These are phyloP conservation scores for Cryptomyrus ogoouensis DNA, from an alignment of 2,113 vertebrate genomes.

Conservation along the genomic window DNA sequence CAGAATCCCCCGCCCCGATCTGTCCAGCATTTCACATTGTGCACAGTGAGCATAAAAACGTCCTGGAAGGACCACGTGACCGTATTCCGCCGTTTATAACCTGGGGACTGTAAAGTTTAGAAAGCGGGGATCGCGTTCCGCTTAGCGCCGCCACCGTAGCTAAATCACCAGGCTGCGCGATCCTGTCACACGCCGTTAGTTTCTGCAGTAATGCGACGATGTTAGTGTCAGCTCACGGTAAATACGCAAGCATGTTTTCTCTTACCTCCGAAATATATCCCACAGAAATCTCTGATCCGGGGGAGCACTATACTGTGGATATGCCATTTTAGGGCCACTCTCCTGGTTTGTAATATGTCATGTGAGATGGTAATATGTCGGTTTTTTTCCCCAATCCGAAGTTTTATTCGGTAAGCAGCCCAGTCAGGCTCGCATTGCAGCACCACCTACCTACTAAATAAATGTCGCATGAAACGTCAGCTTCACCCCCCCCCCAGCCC, in stretches of 20 bases:
- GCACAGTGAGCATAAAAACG: background rate
- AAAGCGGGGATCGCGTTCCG: background rate
- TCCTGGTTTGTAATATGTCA: constrained; percentile 14
- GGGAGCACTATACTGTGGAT: constrained; percentile 44
- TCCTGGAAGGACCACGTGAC: background rate
- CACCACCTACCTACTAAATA: constrained; percentile 3
- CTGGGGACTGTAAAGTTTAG: background rate
- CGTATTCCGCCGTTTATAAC: background rate
- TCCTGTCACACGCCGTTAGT: background rate
- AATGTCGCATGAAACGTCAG: constrained; percentile 3
- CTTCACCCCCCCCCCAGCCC: background rate
- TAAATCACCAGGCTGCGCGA: background rate
- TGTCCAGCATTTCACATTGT: background rate
- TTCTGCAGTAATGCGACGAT: background rate
- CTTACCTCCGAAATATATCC: constrained; percentile 73
- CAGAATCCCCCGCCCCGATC: background rate
- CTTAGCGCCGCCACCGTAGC: background rate
- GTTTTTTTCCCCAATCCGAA: background rate
- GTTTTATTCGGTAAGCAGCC: background rate
- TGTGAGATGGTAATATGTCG: background rate
- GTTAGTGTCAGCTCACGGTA: background rate
- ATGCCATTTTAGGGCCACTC: constrained; percentile 55
- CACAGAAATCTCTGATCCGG: constrained; percentile 65
- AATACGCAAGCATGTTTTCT: background rate
- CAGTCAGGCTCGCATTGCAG: background rate